Conservation (phyloP, 2,888 invertebrate genomes). For the Gisinianus flammeolus region DNA sequence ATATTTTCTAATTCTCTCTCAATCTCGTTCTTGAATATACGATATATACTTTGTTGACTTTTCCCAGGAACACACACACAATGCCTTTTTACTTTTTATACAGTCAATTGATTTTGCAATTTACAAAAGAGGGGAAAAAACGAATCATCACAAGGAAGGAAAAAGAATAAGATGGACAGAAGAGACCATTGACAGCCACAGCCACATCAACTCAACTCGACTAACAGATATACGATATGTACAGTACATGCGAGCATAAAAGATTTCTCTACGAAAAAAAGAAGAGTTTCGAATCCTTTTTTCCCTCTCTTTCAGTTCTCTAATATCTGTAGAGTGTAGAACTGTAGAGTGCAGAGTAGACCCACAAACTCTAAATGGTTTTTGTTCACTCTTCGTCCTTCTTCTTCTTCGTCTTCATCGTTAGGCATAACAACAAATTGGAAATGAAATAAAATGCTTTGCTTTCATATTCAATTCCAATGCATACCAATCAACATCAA, state of each 20-base stretch:
- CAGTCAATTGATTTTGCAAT: slow-evolving; percentile 36
- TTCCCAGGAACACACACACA: slow-evolving; percentile 25
- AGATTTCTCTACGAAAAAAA: not conserved
- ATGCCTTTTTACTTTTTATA: not conserved
- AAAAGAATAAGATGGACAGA: not conserved
- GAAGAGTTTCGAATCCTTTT: not conserved
- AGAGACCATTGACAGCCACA: slow-evolving; percentile 1
- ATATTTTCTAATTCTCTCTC: too few species aligned
- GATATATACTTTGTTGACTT: slow-evolving; percentile 26
- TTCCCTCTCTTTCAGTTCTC: too few species aligned
- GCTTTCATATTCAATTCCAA: not conserved
- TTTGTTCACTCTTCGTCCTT: too few species aligned
- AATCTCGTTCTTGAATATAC: too few species aligned
- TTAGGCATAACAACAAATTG: slow-evolving; percentile 1
- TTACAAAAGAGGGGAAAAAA: slow-evolving; percentile 5
- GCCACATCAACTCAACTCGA: not conserved
- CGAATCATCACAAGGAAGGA: not conserved
- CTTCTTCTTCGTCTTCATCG: too few species aligned
- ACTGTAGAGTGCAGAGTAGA: too few species aligned
- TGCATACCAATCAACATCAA: not conserved
- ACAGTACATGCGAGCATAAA: not conserved
- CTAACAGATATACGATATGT: not conserved
- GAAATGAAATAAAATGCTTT: slow-evolving; percentile 5
- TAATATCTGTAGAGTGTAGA: too few species aligned
- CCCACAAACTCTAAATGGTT: too few species aligned